A percentile compares a stretch with the other conserved stretches of the same genome.
Conservation (phyloP, 2,797 vertebrate genomes). For the Fundulus diaphanus region DNA sequence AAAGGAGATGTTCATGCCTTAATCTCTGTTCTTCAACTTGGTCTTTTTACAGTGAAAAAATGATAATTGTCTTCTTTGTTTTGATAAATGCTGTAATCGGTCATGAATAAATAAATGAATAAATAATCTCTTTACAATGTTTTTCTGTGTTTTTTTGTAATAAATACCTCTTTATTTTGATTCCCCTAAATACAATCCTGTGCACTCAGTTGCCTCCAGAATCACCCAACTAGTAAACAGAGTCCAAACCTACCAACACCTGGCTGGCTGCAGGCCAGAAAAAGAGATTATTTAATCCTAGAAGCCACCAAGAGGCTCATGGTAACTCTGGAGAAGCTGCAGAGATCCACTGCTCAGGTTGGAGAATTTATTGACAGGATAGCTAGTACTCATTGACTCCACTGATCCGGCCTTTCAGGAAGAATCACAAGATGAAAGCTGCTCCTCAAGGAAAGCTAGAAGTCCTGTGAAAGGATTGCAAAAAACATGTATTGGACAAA, state of each 20-base stretch:
- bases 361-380: too few species aligned
- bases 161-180: not conserved
- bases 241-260: not conserved
- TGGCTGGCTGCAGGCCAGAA: not conserved
- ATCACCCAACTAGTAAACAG: not conserved
- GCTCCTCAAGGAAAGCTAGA: too few species aligned
- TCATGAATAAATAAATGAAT: conserved; percentile 30
- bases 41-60: conserved; percentile 56
- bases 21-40: conserved; percentile 47
- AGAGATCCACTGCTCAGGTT: too few species aligned
- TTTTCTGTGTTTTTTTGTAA: conserved; percentile 12
- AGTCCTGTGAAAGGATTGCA: too few species aligned
- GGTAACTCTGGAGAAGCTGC: too few species aligned
- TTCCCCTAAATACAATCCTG: not conserved
- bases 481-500: too few species aligned
- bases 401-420: too few species aligned
- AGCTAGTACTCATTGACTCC: too few species aligned
- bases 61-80: conserved; percentile 56
- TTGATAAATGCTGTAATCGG: conserved; percentile 64
- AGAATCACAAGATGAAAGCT: too few species aligned
- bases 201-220: not conserved
- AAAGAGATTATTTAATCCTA: too few species aligned
- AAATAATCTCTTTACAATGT: conserved; percentile 9
- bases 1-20: conserved; percentile 69
- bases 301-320: too few species aligned